Evolutionary conservation across 1,140 invertebrate genomes (phyloP).

Genomic region (Pachyrhynchus sulphureomaculatus): DNA sequence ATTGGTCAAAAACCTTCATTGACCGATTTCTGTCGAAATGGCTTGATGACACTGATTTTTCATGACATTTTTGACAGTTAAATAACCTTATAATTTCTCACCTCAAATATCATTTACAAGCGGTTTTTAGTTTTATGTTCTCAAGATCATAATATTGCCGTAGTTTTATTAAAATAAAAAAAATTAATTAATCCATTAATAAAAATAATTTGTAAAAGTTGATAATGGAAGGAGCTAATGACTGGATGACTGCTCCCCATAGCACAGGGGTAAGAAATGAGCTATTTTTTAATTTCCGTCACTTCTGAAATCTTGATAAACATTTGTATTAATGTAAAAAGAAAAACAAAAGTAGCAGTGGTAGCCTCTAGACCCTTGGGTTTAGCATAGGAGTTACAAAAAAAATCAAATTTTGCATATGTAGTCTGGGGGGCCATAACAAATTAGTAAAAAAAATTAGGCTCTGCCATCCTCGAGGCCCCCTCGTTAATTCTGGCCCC

Average conservation of each 20-base stretch:
- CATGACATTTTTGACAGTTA: not conserved
- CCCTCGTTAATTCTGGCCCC: too few relatives aligned
- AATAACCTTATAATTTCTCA: too few relatives aligned
- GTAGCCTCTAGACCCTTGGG: too few relatives aligned
- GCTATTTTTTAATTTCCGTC: constrained; percentile 37
- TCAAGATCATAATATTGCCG: too few relatives aligned
- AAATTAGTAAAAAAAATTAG: too few relatives aligned
- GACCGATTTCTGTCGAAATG: not conserved
- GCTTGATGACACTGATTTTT: not conserved
- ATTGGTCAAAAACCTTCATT: too few relatives aligned
- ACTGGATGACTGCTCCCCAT: constrained; percentile 69
- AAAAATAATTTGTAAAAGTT: not conserved
- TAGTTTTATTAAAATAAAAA: not conserved
- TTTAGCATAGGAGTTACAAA: too few relatives aligned
- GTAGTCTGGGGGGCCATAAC: too few relatives aligned
- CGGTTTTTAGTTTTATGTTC: too few relatives aligned
- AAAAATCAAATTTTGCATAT: too few relatives aligned
- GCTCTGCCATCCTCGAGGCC: too few relatives aligned
- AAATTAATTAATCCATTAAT: too few relatives aligned
- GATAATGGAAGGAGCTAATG: constrained; percentile 42
- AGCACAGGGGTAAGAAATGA: constrained; percentile 68
- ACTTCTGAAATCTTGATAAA: not conserved
- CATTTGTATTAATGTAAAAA: not conserved
- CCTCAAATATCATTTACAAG: not conserved
- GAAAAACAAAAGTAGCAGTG: not conserved